These are phyloP conservation scores for Phrixothrix hirtus DNA, from an alignment of 2,888 invertebrate species.

Conservation along the genomic window DNA sequence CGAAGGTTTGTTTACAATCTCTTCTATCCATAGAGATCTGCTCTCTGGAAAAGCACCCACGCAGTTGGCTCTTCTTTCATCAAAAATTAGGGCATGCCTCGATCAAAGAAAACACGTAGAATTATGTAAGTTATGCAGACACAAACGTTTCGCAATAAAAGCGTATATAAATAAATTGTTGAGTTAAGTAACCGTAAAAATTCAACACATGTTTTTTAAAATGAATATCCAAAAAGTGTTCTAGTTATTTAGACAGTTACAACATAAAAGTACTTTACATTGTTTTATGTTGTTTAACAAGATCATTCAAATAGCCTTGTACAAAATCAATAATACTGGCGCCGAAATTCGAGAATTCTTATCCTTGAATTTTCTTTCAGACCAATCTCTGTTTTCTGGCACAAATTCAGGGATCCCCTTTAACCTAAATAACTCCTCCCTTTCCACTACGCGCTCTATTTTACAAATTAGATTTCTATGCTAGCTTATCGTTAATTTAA, in stretches of 20 bases:
- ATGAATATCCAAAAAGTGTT: no score
- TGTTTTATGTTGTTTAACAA: slow-evolving; percentile 16
- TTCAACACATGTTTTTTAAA: no score
- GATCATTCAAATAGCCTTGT: slow-evolving; percentile 4
- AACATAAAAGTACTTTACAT: slow-evolving; percentile 3
- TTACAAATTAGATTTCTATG: slow-evolving; percentile 5
- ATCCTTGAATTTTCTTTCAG: slow-evolving; percentile 26
- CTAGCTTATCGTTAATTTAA: background rate
- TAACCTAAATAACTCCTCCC: slow-evolving; percentile 21
- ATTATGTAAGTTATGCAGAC: background rate
- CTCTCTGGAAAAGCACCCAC: slow-evolving; percentile 3
- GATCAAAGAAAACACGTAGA: slow-evolving; percentile 1
- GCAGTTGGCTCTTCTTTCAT: slow-evolving; percentile 1
- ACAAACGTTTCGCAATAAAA: background rate
- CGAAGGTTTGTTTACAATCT: slow-evolving; percentile 5
- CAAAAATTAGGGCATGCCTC: slow-evolving; percentile 6
- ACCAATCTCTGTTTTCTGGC: slow-evolving; percentile 13
- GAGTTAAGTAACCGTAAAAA: no score
- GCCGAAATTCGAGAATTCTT: slow-evolving; percentile 24
- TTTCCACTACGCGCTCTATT: slow-evolving; percentile 3
- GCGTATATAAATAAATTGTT: background rate
- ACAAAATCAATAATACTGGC: slow-evolving; percentile 22
- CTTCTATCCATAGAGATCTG: background rate
- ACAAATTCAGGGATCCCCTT: slow-evolving; percentile 18
- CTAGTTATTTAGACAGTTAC: slow-evolving; percentile 8